Percentiles rank a stretch among this genome's conserved stretches.
phyloP scores from a whole-genome alignment of 2,888 invertebrate species.

The Heliconius aoede region DNA sequence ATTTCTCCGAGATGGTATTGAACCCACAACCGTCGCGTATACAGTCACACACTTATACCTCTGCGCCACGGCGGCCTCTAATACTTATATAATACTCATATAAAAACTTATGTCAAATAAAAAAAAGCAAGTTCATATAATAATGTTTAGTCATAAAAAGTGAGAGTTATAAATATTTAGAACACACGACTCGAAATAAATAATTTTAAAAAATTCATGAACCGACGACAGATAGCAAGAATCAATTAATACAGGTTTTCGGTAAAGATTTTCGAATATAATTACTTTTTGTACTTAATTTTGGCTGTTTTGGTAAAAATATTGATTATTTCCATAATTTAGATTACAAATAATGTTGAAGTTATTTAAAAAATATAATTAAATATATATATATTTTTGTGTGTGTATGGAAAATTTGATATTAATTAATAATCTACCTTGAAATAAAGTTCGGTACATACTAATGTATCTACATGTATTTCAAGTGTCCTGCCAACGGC shows the following conservation, averaged over 20 bases:
- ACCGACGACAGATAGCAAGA: background rate
- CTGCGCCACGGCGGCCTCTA: too few relatives aligned
- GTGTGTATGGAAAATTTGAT: too few relatives aligned
- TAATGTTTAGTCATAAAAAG: conserved; percentile 28
- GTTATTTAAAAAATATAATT: background rate
- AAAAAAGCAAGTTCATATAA: conserved; percentile 1
- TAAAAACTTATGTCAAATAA: background rate
- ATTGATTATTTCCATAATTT: background rate
- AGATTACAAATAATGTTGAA: background rate
- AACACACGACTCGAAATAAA: background rate
- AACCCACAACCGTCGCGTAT: too few relatives aligned
- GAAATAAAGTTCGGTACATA: too few relatives aligned
- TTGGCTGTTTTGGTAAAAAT: background rate
- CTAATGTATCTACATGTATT: too few relatives aligned
- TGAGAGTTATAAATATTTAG: conserved; percentile 18
- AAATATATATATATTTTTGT: too few relatives aligned
- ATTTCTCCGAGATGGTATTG: too few relatives aligned
- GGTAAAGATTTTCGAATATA: background rate
- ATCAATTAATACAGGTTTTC: conserved; percentile 13
- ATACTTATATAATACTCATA: too few relatives aligned
- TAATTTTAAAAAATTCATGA: background rate
- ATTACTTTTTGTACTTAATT: background rate
- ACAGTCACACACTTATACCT: too few relatives aligned
- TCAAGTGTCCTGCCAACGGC: too few relatives aligned
- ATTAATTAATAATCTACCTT: too few relatives aligned